Evolutionary conservation across 2,113 vertebrate species (phyloP), one percentile per base, ranked within the genome.

Genomic region (Mesembrinibis cayennensis): DNA sequence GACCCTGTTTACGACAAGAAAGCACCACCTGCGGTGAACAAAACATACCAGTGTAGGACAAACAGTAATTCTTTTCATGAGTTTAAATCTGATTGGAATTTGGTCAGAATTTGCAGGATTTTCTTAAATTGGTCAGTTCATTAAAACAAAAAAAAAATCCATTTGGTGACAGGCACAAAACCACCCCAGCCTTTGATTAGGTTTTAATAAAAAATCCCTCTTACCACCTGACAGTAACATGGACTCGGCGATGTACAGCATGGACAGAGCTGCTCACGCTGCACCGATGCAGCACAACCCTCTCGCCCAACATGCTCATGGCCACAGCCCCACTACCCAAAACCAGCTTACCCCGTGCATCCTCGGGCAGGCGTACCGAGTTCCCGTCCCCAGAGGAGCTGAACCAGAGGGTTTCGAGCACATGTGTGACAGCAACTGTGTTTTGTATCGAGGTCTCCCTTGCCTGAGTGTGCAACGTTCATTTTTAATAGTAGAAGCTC

Each of bases 31-130:
- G 86, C 2, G 0, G 86, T 83, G 93, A 94, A 74, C 72, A 96
- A 96, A 96, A 95, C 93, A 72, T 10, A 19, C 82, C 87, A 94
- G 70, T 14, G 82, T 76, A 79, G 78, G 93, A 55, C 79, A 70
- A 94, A 77, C 16, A 17, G 66, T 91, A 89, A 87, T 95, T 94
- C 91, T 95, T 93, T 74, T 94, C 78, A 91, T 81, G 91, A 73
- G 78, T 88, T 87, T 96, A 91, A 96, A 86, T 86, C 73, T 70
- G 79, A 34, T 53, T 61, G 83, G 69, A 63, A 44, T 90, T 97
- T 61, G 55, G 49, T 72, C 88, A 76, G 84, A 93, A 69, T 73
- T 96, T 90, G 40, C 22, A 52, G 82, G 74, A 36, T 70, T 96
- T 94, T 95, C 84, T 50, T 81, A 95, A 84, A 92, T 67, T 66